Evolutionary conservation across 2,888 invertebrate genomes (phyloP).

Genomic region (Mimas tiliae): DNA sequence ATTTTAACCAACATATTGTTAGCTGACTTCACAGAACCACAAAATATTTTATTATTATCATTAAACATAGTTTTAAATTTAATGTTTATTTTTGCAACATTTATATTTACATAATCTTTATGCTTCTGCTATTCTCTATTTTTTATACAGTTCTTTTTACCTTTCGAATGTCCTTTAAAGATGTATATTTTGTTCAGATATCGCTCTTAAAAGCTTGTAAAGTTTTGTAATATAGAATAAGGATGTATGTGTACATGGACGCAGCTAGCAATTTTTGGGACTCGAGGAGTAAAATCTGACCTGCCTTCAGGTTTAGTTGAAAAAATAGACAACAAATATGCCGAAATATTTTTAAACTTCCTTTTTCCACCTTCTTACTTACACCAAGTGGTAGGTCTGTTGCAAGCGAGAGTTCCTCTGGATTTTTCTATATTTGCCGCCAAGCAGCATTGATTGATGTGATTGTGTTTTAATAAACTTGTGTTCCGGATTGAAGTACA

Average conservation of each 20-base stretch:
- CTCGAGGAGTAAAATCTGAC: no score
- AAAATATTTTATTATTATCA: conserved; percentile 1
- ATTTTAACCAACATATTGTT: background rate
- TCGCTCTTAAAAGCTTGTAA: conserved; percentile 6
- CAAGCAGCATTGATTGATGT: no score
- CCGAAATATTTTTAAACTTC: no score
- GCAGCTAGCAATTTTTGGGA: background rate
- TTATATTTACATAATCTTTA: conserved; percentile 11
- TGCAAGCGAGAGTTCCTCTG: no score
- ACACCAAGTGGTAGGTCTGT: no score
- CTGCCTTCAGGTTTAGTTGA: no score
- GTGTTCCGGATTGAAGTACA: no score
- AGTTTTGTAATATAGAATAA: conserved; percentile 5
- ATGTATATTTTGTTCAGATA: conserved; percentile 7
- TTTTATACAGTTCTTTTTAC: background rate
- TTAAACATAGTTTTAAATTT: background rate
- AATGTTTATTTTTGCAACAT: conserved; percentile 9
- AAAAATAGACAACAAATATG: no score
- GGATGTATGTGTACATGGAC: background rate
- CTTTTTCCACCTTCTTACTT: no score
- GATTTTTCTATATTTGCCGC: no score
- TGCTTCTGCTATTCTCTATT: conserved; percentile 4
- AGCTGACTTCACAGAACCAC: conserved; percentile 6
- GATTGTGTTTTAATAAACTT: no score
- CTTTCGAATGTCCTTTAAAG: background rate